Evolutionary conservation across 2,888 invertebrate species (phyloP).

Genomic region (Beris chalybata): DNA sequence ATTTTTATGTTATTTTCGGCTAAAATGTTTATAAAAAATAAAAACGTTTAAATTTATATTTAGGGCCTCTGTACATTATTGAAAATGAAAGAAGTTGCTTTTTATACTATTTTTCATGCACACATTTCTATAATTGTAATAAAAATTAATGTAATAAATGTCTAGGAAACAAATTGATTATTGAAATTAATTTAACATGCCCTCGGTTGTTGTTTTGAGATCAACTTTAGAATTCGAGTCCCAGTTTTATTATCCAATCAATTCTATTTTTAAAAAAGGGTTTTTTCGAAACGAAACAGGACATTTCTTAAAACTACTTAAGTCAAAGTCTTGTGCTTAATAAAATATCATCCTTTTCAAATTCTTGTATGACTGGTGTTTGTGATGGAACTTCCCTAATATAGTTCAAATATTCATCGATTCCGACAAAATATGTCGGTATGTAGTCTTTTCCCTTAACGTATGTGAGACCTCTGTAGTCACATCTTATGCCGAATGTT

Average conservation of each 20-base stretch:
- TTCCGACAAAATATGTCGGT: constrained; percentile 72
- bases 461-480: constrained; percentile 68
- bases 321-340: constrained; percentile 29
- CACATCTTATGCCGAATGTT: constrained; percentile 69
- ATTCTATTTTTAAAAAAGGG: no score
- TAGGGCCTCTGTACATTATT: constrained; percentile 30
- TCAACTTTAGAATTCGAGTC: no score
- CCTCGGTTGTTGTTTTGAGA: no score
- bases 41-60: not conserved
- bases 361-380: constrained; percentile 10
- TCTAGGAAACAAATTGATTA: no score
- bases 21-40: constrained; percentile 4
- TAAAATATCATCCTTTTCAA: constrained; percentile 22
- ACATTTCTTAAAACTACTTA: no score
- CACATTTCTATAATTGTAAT: no score
- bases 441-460: constrained; percentile 72
- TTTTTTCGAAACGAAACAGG: no score
- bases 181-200: no score
- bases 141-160: no score
- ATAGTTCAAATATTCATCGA: constrained; percentile 64
- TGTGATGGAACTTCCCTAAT: constrained; percentile 43
- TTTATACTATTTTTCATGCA: no score
- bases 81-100: not conserved
- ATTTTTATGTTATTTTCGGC: not conserved
- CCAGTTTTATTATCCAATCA: no score